These are phyloP conservation scores for Clunio marinus DNA, from an alignment of 2,888 invertebrate genomes.

Conservation along the genomic window DNA sequence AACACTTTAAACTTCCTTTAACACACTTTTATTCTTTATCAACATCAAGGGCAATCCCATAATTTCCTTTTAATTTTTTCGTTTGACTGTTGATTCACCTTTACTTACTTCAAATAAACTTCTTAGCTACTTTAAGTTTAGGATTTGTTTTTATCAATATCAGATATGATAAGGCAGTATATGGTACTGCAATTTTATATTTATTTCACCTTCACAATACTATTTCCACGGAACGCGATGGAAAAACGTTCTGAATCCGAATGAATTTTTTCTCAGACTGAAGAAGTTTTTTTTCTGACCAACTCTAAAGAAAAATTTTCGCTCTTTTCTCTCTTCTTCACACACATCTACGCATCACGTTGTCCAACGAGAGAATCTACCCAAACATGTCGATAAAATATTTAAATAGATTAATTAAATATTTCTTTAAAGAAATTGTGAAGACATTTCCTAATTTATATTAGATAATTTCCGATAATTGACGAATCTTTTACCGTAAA, in stretches of 20 bases:
- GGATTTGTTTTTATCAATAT: background rate
- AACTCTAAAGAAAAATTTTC: too few relatives aligned
- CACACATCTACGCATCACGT: conserved; percentile 3
- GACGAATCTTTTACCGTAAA: too few relatives aligned
- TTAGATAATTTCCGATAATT: too few relatives aligned
- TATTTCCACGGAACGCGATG: conserved; percentile 35
- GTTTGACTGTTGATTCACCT: conserved; percentile 34
- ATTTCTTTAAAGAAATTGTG: too few relatives aligned
- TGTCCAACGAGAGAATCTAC: too few relatives aligned
- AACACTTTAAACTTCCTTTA: conserved; percentile 16
- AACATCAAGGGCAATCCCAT: background rate
- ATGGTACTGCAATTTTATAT: conserved; percentile 18
- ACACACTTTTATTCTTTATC: background rate
- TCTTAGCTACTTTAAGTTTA: conserved; percentile 23
- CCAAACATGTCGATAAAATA: too few relatives aligned
- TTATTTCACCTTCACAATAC: conserved; percentile 5
- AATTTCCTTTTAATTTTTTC: too few relatives aligned
- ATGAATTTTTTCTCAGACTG: conserved; percentile 25
- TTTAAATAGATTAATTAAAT: too few relatives aligned
- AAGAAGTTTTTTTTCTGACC: too few relatives aligned
- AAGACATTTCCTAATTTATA: too few relatives aligned
- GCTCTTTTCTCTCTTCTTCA: conserved; percentile 10
- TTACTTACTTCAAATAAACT: conserved; percentile 15
- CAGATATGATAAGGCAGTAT: conserved; percentile 5
- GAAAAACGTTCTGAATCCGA: conserved; percentile 36